Percentiles rank a stretch among this genome's conserved stretches.
These are phyloP conservation scores for Holothuria glaberrima DNA, from an alignment of 35 echinoderm and acorn worm species.

Conservation along the genomic window DNA sequence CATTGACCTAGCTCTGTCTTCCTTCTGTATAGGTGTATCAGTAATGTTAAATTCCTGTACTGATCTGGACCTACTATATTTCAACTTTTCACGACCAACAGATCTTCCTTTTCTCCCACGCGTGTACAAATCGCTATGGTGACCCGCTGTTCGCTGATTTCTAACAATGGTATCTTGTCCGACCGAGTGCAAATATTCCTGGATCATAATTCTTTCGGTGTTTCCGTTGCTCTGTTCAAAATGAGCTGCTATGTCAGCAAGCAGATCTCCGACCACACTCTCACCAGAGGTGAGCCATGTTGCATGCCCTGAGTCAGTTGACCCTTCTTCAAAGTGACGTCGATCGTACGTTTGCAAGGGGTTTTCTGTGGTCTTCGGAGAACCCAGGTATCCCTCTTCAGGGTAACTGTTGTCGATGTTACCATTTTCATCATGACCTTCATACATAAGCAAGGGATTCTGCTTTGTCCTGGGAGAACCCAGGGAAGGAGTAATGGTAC, in stretches of 20 bases:
- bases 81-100: too few species aligned
- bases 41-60: conserved; percentile 42
- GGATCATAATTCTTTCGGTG: conserved; percentile 20
- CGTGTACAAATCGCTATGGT: too few species aligned
- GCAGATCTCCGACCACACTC: conserved; percentile 6
- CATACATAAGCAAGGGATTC: background rate
- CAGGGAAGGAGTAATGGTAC: too few species aligned
- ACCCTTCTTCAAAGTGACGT: background rate
- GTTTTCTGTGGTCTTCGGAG: background rate
- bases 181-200: conserved; percentile 40
- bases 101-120: too few species aligned
- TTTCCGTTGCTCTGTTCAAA: background rate
- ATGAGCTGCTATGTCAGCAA: background rate
- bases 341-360: background rate
- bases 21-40: background rate
- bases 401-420: background rate
- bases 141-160: background rate
- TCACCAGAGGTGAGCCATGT: conserved; percentile 45
- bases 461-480: background rate
- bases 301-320: conserved; percentile 26
- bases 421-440: background rate
- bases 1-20: background rate
- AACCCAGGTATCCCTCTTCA: background rate
- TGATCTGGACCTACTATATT: conserved; percentile 2
- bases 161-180: conserved; percentile 42